phyloP scores from a whole-genome alignment of 2,113 vertebrate genomes.

The Scophthalmus maximus region DNA sequence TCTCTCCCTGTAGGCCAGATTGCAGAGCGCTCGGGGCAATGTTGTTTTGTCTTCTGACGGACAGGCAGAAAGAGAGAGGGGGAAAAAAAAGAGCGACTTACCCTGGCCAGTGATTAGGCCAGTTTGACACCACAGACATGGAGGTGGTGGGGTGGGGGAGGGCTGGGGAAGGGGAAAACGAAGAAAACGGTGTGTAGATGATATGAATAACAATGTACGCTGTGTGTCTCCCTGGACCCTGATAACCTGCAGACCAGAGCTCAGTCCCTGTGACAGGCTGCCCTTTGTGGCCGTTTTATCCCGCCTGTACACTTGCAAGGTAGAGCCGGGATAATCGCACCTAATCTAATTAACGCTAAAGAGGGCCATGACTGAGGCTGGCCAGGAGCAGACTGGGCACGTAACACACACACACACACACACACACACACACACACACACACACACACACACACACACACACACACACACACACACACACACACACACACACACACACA shows the following conservation, averaged over 20 bases:
- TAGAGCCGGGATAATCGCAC: constrained; percentile 97
- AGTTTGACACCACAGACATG: constrained; percentile 67
- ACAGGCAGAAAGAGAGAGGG: constrained; percentile 52
- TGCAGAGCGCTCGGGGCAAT: constrained; percentile 89
- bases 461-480: constrained; percentile 81
- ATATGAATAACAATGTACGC: constrained; percentile 82
- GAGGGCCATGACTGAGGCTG: constrained; percentile 97
- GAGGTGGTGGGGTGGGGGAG: not conserved
- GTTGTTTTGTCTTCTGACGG: constrained; percentile 79
- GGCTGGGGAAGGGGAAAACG: constrained; percentile 64
- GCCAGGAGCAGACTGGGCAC: constrained; percentile 80
- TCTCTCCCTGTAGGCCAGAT: constrained; percentile 84
- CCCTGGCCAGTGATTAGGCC: constrained; percentile 64
- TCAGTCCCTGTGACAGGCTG: constrained; percentile 87
- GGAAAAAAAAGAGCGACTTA: constrained; percentile 50
- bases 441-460: constrained; percentile 48
- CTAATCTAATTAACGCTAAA: constrained; percentile 99
- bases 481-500: not conserved
- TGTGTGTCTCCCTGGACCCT: constrained; percentile 70
- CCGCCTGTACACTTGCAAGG: constrained; percentile 98
- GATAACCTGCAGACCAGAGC: constrained; percentile 78
- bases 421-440: constrained; percentile 24
- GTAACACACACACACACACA: not conserved
- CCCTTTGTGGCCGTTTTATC: constrained; percentile 97
- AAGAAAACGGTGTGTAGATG: constrained; percentile 68